Conservation (phyloP, 2,888 invertebrate species). For the Abrostola triplasia region DNA sequence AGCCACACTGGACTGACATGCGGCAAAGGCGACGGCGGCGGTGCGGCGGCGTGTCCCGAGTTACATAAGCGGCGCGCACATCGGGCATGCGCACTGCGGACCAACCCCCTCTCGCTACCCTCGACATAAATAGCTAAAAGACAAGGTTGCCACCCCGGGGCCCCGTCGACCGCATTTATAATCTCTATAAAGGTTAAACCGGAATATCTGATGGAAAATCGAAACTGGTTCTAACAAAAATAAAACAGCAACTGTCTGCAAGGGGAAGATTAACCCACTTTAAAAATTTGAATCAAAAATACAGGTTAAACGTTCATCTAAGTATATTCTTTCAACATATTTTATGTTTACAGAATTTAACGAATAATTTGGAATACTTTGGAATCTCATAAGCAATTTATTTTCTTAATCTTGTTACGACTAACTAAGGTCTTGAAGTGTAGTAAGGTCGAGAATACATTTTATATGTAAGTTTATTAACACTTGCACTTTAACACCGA, state of each 20-base stretch:
- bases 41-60: conserved; percentile 68
- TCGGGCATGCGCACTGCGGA: conserved; percentile 80
- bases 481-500: conserved; percentile 3
- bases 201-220: conserved; percentile 83
- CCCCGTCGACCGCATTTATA: conserved; percentile 85
- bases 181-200: conserved; percentile 86
- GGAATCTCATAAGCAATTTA: background rate
- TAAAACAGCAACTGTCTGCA: conserved; percentile 63
- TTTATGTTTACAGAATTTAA: too few relatives aligned
- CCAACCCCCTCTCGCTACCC: conserved; percentile 79
- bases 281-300: conserved; percentile 40
- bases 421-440: background rate
- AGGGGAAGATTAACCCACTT: conserved; percentile 59
- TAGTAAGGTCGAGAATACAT: too few relatives aligned
- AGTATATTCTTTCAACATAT: too few relatives aligned
- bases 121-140: conserved; percentile 87
- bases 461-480: background rate
- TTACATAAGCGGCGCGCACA: conserved; percentile 83
- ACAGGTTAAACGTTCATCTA: conserved; percentile 1
- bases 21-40: conserved; percentile 62
- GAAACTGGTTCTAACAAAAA: conserved; percentile 74
- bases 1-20: conserved; percentile 57
- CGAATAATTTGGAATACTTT: too few relatives aligned
- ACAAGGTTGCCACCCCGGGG: conserved; percentile 87
- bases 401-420: background rate